Evolutionary conservation across 2,888 invertebrate species (phyloP).

Genomic region (Drosophila hamatofila): DNA sequence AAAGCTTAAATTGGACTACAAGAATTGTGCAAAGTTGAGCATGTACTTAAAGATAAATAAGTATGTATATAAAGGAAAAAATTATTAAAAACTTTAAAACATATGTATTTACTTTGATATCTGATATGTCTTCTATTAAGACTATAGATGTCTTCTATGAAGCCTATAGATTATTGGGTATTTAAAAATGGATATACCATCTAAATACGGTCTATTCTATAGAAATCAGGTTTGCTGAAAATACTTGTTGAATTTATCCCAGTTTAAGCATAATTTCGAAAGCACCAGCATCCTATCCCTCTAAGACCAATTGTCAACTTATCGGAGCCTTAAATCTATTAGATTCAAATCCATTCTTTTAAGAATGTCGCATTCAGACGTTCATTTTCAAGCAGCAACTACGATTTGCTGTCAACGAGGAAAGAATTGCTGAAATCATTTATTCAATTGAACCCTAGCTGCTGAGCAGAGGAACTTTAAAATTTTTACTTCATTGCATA

Average conservation of each 20-base stretch:
- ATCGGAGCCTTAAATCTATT: neutral
- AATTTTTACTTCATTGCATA: slow-evolving; percentile 75
- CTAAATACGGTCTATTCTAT: no score
- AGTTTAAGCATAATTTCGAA: neutral
- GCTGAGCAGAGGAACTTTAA: slow-evolving; percentile 24
- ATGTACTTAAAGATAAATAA: neutral
- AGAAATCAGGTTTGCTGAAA: neutral
- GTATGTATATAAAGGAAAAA: no score
- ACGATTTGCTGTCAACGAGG: slow-evolving; percentile 6
- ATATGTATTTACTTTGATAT: no score
- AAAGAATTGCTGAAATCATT: slow-evolving; percentile 15
- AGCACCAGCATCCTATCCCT: neutral
- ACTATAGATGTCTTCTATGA: no score
- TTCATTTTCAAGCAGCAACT: neutral
- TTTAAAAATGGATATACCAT: neutral
- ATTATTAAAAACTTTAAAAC: no score
- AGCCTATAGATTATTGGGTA: neutral
- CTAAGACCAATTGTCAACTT: neutral
- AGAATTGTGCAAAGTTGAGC: neutral
- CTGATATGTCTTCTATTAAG: no score
- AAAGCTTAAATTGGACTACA: neutral
- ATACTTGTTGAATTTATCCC: neutral
- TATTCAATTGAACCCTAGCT: neutral
- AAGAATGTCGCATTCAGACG: neutral
- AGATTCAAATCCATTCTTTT: neutral